A percentile compares a stretch with the other conserved stretches of the same genome.
These are phyloP conservation scores for Orussus abietinus DNA, from an alignment of 1,140 invertebrate genomes.

Conservation along the genomic window DNA sequence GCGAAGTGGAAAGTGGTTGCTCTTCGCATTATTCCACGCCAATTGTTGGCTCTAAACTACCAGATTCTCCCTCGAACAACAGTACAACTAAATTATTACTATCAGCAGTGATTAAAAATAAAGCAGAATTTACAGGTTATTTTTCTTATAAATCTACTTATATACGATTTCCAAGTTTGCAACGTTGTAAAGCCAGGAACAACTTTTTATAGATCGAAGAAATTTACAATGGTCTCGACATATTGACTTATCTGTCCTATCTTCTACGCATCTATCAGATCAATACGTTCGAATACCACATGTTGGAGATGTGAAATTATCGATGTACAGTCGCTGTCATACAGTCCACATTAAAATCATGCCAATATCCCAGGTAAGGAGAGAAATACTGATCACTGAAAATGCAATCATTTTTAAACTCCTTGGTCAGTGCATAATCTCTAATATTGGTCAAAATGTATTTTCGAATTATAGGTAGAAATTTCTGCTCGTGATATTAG, in stretches of 20 bases:
- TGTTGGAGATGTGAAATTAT: constrained; percentile 68
- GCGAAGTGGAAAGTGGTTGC: constrained; percentile 36
- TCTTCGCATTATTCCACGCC: constrained; percentile 41
- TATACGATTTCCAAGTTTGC: no score
- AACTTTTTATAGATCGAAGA: constrained; percentile 19
- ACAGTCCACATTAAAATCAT: constrained; percentile 60
- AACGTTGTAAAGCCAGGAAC: no score
- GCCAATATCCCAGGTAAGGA: constrained; percentile 57
- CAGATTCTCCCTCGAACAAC: constrained; percentile 29
- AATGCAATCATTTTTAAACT: not conserved
- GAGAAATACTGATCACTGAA: no score
- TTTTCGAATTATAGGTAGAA: constrained; percentile 53
- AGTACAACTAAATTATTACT: constrained; percentile 25
- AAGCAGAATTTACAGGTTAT: constrained; percentile 20
- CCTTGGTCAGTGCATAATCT: constrained; percentile 1
- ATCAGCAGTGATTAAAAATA: constrained; percentile 29
- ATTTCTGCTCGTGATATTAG: constrained; percentile 69
- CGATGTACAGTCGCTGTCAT: constrained; percentile 56
- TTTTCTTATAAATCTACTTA: no score
- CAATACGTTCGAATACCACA: constrained; percentile 66
- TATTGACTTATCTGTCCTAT: constrained; percentile 32
- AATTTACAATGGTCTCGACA: constrained; percentile 39
- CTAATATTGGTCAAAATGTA: not conserved
- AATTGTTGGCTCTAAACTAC: constrained; percentile 37
- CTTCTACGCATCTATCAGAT: constrained; percentile 43